Evolutionary conservation across 2,797 vertebrate genomes (phyloP).

Genomic region (Podarcis siculus): DNA sequence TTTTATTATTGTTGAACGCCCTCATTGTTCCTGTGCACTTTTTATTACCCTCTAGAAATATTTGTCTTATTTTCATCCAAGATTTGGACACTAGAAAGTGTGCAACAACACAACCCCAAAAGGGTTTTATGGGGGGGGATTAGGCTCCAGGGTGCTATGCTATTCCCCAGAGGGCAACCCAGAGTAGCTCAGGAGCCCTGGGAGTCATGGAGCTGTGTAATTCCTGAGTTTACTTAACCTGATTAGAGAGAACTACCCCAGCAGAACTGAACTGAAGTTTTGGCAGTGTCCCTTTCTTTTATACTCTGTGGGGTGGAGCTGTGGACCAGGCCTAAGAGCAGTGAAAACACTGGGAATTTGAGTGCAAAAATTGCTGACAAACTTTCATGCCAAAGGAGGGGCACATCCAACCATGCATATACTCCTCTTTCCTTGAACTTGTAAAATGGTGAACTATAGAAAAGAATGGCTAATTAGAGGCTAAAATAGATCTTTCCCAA

Average conservation of each 20-base stretch:
- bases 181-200: not conserved
- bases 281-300: not conserved
- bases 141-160: not conserved
- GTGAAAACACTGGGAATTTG: not conserved
- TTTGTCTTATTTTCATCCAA: not conserved
- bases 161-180: too few species aligned
- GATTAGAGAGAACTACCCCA: not conserved
- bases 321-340: not conserved
- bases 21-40: not conserved
- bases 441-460: not conserved
- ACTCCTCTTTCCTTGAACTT: not conserved
- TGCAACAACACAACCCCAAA: not conserved
- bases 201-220: not conserved
- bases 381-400: not conserved
- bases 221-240: not conserved
- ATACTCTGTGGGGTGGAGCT: not conserved
- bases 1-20: not conserved
- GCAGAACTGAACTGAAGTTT: not conserved
- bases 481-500: not conserved
- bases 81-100: not conserved
- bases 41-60: not conserved
- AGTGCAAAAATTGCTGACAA: slow-evolving; percentile 4
- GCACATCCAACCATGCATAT: not conserved
- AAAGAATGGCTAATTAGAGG: not conserved
- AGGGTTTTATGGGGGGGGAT: not conserved